phyloP scores from a whole-genome alignment of 2,113 vertebrate species.

The Furnarius figulus region DNA sequence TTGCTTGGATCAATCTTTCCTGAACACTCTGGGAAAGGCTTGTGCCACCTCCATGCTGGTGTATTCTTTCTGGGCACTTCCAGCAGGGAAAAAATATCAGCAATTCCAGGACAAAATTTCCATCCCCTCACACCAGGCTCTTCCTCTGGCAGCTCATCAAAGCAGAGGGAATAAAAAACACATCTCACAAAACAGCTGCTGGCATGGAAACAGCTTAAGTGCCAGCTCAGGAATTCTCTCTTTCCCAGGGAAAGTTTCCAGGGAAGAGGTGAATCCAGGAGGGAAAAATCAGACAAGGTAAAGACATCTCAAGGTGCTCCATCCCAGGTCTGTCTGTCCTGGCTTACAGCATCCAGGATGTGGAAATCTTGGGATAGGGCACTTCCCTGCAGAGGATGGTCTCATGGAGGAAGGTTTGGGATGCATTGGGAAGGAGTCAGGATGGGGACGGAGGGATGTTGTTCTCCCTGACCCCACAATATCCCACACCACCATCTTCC shows the following conservation, averaged over 20 bases:
- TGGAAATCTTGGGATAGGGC: fast-evolving
- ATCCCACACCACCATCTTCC: neutral
- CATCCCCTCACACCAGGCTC: neutral
- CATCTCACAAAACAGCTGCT: neutral
- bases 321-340: neutral
- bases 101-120: neutral
- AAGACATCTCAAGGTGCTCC: neutral
- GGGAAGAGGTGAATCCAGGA: neutral
- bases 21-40: neutral
- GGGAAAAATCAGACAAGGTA: neutral
- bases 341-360: neutral
- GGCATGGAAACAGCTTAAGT: neutral
- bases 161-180: neutral
- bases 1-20: neutral
- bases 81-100: neutral
- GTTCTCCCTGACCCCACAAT: neutral
- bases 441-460: neutral
- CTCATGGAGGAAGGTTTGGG: neutral
- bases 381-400: neutral
- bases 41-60: fast-evolving
- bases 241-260: neutral
- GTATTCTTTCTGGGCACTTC: neutral
- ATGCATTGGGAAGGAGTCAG: neutral
- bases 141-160: neutral
- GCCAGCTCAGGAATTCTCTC: neutral